phyloP scores from a whole-genome alignment of 2,888 invertebrate species.

The Hololepta plana region DNA sequence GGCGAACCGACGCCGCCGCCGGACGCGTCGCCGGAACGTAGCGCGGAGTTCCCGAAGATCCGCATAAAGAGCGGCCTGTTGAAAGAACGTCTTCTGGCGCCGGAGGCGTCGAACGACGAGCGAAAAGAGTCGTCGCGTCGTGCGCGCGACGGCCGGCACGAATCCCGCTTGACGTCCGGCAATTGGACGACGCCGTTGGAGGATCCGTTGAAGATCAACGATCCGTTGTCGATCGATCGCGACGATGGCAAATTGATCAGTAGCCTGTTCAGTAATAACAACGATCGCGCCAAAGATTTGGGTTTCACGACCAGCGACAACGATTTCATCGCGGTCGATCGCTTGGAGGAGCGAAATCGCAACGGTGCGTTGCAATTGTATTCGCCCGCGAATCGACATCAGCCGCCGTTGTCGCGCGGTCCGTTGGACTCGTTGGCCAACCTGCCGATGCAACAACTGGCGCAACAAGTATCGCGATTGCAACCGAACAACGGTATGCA shows the following conservation, averaged over 20 bases:
- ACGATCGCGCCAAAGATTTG: slow-evolving; percentile 23
- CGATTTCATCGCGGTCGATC: slow-evolving; percentile 25
- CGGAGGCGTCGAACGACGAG: too few relatives aligned
- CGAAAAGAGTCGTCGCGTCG: too few relatives aligned
- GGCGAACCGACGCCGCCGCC: slow-evolving; percentile 22
- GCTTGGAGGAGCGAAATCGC: slow-evolving; percentile 14
- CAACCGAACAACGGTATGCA: slow-evolving; percentile 28
- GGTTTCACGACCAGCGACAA: slow-evolving; percentile 24
- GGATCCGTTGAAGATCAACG: slow-evolving; percentile 24
- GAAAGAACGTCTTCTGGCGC: too few relatives aligned
- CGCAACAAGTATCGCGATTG: slow-evolving; percentile 28
- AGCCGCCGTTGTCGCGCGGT: slow-evolving; percentile 10
- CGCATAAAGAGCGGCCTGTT: slow-evolving; percentile 24
- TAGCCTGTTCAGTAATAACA: slow-evolving; percentile 19
- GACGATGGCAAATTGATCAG: slow-evolving; percentile 20
- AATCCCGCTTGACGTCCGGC: slow-evolving; percentile 17
- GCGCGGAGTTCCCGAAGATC: slow-evolving; percentile 26
- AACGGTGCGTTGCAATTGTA: slow-evolving; percentile 4
- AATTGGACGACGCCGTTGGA: slow-evolving; percentile 18
- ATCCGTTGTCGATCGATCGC: slow-evolving; percentile 14
- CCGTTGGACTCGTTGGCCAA: slow-evolving; percentile 21
- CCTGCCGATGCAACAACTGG: slow-evolving; percentile 29
- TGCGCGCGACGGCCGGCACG: not conserved
- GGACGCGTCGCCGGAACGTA: slow-evolving; percentile 18
- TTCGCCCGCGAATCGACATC: too few relatives aligned